Percentiles rank a stretch among this genome's conserved stretches.
phyloP scores from a whole-genome alignment of 2,888 invertebrate species.

The Hoplodrina blanda region DNA sequence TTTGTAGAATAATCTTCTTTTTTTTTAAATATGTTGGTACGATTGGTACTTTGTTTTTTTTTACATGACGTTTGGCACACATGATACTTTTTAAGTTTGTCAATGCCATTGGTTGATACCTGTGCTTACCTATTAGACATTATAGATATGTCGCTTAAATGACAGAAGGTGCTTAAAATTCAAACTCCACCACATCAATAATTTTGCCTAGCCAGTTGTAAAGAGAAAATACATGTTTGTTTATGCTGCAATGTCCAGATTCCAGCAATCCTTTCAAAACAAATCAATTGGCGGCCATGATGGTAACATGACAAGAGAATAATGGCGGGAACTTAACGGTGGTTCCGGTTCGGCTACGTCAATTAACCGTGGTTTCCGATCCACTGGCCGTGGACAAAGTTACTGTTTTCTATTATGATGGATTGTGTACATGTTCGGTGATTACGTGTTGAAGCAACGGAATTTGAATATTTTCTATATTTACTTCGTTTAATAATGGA shows the following conservation, averaged over 20 bases:
- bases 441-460: conserved; percentile 26
- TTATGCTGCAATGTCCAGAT: conserved; percentile 9
- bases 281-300: conserved; percentile 60
- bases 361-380: conserved; percentile 82
- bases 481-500: conserved; percentile 9
- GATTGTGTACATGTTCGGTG: conserved; percentile 50
- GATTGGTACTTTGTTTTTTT: no score
- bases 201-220: not conserved
- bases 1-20: not conserved
- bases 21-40: not conserved
- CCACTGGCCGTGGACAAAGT: conserved; percentile 77
- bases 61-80: no score
- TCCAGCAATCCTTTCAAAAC: conserved; percentile 37
- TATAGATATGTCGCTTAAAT: no score
- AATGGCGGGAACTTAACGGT: conserved; percentile 75
- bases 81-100: no score
- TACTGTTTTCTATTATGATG: conserved; percentile 63
- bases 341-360: conserved; percentile 72
- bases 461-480: conserved; percentile 32
- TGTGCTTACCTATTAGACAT: no score
- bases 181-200: not conserved
- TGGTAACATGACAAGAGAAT: conserved; percentile 65
- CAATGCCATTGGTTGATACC: no score
- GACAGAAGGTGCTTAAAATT: not conserved
- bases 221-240: conserved; percentile 18